These are phyloP conservation scores for Pammene aurita DNA, from an alignment of 2,888 invertebrate genomes.

Conservation along the genomic window DNA sequence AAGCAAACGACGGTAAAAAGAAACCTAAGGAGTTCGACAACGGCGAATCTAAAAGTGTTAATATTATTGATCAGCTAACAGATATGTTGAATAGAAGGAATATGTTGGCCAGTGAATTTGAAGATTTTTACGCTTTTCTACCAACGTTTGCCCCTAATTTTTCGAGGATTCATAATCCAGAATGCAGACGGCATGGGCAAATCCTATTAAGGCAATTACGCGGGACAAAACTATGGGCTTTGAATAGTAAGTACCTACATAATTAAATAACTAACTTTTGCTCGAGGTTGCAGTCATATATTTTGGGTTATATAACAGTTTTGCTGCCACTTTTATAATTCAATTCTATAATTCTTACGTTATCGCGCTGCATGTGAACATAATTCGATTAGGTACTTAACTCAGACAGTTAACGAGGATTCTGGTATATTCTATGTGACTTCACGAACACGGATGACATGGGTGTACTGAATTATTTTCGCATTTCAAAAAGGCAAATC, in stretches of 20 bases:
- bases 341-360: too few relatives aligned
- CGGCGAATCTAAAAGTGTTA: slow-evolving; percentile 49
- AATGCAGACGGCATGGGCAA: slow-evolving; percentile 87
- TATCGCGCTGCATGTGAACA: too few relatives aligned
- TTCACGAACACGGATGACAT: too few relatives aligned
- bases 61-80: slow-evolving; percentile 65
- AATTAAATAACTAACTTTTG: slow-evolving; percentile 24
- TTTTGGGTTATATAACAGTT: neutral
- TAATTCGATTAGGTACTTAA: too few relatives aligned
- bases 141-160: slow-evolving; percentile 88
- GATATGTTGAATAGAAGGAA: slow-evolving; percentile 72
- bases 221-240: slow-evolving; percentile 87
- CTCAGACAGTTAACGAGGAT: too few relatives aligned
- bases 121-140: slow-evolving; percentile 85
- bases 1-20: slow-evolving; percentile 51
- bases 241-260: slow-evolving; percentile 85
- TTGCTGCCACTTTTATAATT: too few relatives aligned
- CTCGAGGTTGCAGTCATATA: neutral
- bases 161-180: slow-evolving; percentile 84
- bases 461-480: too few relatives aligned
- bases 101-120: slow-evolving; percentile 81
- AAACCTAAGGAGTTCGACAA: slow-evolving; percentile 49
- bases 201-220: slow-evolving; percentile 87
- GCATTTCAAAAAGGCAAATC: too few relatives aligned
- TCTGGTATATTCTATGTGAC: too few relatives aligned